These are phyloP conservation scores for Notoglanidium macrostoma DNA, from an alignment of 2,797 vertebrate species.

Conservation along the genomic window DNA sequence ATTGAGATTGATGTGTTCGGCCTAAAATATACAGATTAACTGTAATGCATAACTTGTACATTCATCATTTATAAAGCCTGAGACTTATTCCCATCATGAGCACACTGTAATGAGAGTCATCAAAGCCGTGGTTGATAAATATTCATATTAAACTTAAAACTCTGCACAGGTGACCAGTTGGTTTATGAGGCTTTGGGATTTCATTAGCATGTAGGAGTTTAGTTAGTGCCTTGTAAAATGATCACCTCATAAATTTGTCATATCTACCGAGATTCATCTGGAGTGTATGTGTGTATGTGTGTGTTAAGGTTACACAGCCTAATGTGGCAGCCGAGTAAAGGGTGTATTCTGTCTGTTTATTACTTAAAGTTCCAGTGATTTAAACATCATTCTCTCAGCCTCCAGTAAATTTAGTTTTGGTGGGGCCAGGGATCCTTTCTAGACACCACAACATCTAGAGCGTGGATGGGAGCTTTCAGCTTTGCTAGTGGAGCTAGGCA, in stretches of 20 bases:
- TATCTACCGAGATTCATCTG: constrained; percentile 4
- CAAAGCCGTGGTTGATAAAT: neutral
- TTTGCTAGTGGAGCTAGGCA: neutral
- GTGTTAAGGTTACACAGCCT: neutral
- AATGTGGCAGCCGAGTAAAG: neutral
- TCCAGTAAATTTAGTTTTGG: neutral
- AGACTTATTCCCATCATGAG: constrained; percentile 27
- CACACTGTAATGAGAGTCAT: constrained; percentile 10
- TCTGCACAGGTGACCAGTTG: constrained; percentile 7
- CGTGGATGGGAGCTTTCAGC: neutral
- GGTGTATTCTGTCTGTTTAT: neutral
- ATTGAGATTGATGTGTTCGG: constrained; percentile 14
- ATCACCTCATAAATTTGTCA: constrained; percentile 29
- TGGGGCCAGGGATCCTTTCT: neutral
- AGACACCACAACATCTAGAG: neutral
- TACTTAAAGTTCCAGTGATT: neutral
- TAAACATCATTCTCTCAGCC: neutral
- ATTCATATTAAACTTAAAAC: constrained; percentile 13
- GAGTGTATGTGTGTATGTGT: neutral
- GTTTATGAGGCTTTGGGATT: constrained; percentile 31
- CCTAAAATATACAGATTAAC: constrained; percentile 16
- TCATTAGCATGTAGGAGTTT: constrained; percentile 35
- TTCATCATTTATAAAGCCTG: constrained; percentile 37
- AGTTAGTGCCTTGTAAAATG: constrained; percentile 30
- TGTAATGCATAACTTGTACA: constrained; percentile 10